These are phyloP conservation scores for Lasiurus cinereus DNA, from an alignment of 2,113 vertebrate genomes.

Conservation along the genomic window DNA sequence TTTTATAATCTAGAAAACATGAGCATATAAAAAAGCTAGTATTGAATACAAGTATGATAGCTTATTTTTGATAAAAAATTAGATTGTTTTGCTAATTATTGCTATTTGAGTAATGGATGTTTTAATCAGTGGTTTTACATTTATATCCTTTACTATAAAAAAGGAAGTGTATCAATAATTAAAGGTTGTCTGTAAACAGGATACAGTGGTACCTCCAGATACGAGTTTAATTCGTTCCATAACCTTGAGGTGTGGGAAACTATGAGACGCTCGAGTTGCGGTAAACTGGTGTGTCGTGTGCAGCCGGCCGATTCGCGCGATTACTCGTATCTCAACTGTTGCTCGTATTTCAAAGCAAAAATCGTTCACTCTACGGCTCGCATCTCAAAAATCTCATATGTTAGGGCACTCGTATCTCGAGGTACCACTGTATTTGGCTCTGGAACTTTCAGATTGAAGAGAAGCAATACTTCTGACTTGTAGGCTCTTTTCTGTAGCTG, in stretches of 20 bases:
- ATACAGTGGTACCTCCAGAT: too few relatives aligned
- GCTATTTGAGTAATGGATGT: background rate
- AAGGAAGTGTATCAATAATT: background rate
- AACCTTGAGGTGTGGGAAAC: too few relatives aligned
- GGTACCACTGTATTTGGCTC: too few relatives aligned
- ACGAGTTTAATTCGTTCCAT: too few relatives aligned
- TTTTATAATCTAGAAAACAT: constrained; percentile 29
- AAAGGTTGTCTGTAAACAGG: background rate
- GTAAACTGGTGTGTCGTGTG: too few relatives aligned
- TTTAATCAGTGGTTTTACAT: background rate
- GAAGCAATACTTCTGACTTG: background rate
- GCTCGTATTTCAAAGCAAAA: too few relatives aligned
- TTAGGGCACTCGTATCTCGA: too few relatives aligned
- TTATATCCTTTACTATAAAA: constrained; percentile 11
- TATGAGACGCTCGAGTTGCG: too few relatives aligned
- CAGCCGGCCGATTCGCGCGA: too few relatives aligned
- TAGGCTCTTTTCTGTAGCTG: background rate
- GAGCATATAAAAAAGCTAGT: constrained; percentile 21
- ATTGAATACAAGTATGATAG: background rate
- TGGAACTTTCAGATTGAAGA: background rate
- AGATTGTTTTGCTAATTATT: background rate
- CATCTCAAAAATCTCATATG: too few relatives aligned
- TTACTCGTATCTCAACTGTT: too few relatives aligned
- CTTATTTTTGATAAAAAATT: constrained; percentile 52
- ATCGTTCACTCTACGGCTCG: too few relatives aligned